Base-by-base conservation (phyloP, 2,113 vertebrate genomes). In the Microtus ochrogaster region DNA sequence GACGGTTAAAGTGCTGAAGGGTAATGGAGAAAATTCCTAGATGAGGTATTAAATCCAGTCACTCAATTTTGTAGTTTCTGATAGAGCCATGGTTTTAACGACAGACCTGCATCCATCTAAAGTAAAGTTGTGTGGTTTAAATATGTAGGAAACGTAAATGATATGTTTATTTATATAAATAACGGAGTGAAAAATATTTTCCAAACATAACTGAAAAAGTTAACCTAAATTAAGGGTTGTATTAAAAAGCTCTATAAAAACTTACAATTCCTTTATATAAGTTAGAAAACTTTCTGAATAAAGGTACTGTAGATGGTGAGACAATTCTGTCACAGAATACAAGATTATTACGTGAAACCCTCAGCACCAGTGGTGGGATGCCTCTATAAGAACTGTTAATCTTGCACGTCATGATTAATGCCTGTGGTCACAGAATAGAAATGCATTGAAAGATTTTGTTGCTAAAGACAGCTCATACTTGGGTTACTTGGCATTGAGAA, bases 1-100 rank as follows among this genome's bases (percentile, higher is more conserved):
- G 84, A 88, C 44, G 91, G 85, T 65, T 61, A 90, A 83, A 94
- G 9, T 78, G 81, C 55, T 85, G 78, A 90, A 95, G 94, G 77
- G 68, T 72, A 95, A 95, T 95, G 0, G 3, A 76, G 55, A 72
- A 94, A 76, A 94, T 7, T 90, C 36, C 33, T 70, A 9, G 8
- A 70, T 26, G 85, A 91, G 47, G 44, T 74, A 10, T n/a, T 73
- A 65, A 68, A 65, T 76, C 68, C 66, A 58, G 47, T 70, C 78
- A 41, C 72, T 97, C 89, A 95, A 95, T 91, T 95, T 47, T 95
- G 78, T 65, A 30, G 0, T 83, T 41, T 39, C 41, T 58, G 63
- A 58, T 24, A 26, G 13, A 94, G 17, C 17, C 28, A 41, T 86
- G 68, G 91, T 86, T 89, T 94, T 78, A 58, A 92, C 13, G 19